Evolutionary conservation across 2,888 invertebrate species (phyloP).

Genomic region (Thera obeliscata): DNA sequence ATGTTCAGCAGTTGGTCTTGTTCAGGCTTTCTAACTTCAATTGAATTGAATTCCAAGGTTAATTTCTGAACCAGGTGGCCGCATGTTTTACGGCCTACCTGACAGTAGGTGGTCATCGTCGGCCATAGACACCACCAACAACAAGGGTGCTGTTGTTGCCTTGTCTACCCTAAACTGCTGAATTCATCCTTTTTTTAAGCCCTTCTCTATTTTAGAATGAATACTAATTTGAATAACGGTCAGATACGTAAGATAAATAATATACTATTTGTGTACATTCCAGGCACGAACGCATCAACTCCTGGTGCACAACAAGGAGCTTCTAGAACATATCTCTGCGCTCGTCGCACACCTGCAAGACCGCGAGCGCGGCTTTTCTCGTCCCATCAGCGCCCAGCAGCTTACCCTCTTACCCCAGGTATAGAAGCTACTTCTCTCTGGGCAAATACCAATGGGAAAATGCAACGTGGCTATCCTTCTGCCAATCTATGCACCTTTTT

Average conservation of each 20-base stretch:
- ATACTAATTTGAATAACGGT: too few species aligned
- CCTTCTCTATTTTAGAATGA: too few species aligned
- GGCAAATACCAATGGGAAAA: conserved; percentile 4
- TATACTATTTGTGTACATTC: conserved; percentile 32
- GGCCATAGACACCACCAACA: too few species aligned
- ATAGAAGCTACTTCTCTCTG: not conserved
- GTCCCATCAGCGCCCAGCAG: conserved; percentile 83
- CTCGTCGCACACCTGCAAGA: conserved; percentile 95
- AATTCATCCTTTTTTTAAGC: too few species aligned
- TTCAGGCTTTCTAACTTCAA: not conserved
- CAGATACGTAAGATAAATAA: too few species aligned
- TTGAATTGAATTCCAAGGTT: not conserved
- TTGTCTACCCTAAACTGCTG: too few species aligned
- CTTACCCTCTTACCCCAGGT: conserved; percentile 89
- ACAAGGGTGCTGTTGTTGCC: too few species aligned
- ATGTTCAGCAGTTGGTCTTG: not conserved
- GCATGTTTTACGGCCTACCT: too few species aligned
- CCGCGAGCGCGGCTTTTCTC: conserved; percentile 87
- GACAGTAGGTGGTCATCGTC: too few species aligned
- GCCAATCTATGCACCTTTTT: too few species aligned
- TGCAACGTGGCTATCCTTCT: not conserved
- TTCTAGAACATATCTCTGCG: conserved; percentile 96
- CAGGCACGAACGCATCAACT: conserved; percentile 96
- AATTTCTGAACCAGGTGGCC: not conserved
- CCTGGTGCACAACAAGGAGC: conserved; percentile 96